phyloP scores from a whole-genome alignment of 2,888 invertebrate species.

The Chymomyza fuscimana region DNA sequence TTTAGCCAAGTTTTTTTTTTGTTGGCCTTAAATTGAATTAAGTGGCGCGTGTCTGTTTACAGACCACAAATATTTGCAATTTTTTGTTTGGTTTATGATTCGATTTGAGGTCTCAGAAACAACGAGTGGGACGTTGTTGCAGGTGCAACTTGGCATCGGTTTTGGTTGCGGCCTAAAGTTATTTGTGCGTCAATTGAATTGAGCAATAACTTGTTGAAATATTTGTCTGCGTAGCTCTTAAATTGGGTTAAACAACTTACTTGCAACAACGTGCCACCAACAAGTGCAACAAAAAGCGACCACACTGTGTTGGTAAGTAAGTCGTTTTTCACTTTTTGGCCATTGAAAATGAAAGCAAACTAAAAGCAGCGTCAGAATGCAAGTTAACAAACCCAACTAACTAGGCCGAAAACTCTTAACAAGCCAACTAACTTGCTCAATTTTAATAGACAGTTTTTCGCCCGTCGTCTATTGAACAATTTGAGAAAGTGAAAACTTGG shows the following conservation, averaged over 20 bases:
- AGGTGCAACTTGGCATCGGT: not conserved
- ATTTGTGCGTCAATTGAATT: not conserved
- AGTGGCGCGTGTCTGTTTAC: conserved; percentile 44
- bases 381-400: conserved; percentile 13
- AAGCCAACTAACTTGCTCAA: not conserved
- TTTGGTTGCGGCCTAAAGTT: not conserved
- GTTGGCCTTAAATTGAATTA: conserved; percentile 32
- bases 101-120: not conserved
- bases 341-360: conserved; percentile 68
- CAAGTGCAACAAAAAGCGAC: not conserved
- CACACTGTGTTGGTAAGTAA: not conserved
- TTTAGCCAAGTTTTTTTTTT: conserved; percentile 7
- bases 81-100: conserved; percentile 14
- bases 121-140: not conserved
- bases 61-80: conserved; percentile 30
- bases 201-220: conserved; percentile 1
- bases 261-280: not conserved
- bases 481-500: conserved; percentile 57
- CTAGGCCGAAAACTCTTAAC: not conserved
- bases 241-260: conserved; percentile 66
- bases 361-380: conserved; percentile 44
- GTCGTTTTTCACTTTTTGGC: conserved; percentile 43
- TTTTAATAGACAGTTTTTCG: conserved; percentile 3
- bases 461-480: not conserved
- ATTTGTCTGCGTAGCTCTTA: conserved; percentile 50